Percentiles rank a stretch among this genome's conserved stretches.
These are phyloP conservation scores for Amphimallon solstitiale DNA, from an alignment of 2,888 invertebrate species.

Conservation along the genomic window DNA sequence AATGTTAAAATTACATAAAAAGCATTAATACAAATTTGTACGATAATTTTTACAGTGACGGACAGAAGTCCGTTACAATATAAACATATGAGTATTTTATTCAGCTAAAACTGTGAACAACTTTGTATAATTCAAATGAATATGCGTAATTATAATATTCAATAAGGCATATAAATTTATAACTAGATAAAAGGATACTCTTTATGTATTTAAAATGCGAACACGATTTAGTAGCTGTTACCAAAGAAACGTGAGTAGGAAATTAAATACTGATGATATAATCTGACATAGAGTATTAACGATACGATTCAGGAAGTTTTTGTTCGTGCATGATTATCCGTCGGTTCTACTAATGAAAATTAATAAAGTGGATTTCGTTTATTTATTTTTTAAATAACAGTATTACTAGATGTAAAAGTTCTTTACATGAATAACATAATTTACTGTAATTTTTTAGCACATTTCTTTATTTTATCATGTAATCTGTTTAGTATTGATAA, in stretches of 20 bases:
- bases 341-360: conserved; percentile 18
- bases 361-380: conserved; percentile 15
- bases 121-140: too few species aligned
- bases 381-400: neutral
- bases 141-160: too few species aligned
- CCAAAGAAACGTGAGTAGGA: conserved; percentile 25
- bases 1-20: too few species aligned
- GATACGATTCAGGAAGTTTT: conserved; percentile 19
- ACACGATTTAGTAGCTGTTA: conserved; percentile 20
- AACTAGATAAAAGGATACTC: neutral
- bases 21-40: too few species aligned
- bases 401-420: neutral
- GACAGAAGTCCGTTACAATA: too few species aligned
- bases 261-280: conserved; percentile 15
- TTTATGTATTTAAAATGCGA: neutral
- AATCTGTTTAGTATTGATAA: too few species aligned
- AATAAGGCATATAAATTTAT: neutral
- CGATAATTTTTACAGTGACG: too few species aligned
- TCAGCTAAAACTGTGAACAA: too few species aligned
- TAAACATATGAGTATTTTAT: too few species aligned
- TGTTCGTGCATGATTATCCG: conserved; percentile 25
- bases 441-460: too few species aligned
- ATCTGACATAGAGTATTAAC: conserved; percentile 19
- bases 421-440: too few species aligned
- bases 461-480: too few species aligned